Base-by-base conservation (phyloP, 2,888 invertebrate species). In the Celastrina argiolus region DNA sequence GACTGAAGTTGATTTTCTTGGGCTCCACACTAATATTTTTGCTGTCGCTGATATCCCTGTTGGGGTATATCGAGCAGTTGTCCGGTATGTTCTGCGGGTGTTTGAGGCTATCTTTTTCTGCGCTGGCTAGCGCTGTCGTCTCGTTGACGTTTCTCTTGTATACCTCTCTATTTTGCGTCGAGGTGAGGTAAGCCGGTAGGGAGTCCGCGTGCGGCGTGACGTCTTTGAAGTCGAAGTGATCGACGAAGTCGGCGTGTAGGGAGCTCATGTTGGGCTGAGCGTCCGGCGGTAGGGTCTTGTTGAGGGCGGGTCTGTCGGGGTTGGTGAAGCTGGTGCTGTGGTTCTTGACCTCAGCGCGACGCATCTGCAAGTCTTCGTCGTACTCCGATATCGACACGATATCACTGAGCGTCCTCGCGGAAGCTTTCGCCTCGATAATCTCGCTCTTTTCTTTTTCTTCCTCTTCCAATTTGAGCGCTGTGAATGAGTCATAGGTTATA, bases 351-450 rank as follows among this genome's bases (percentile, higher is more conserved):
- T 92, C 93, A 0, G 92, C 91, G 67, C 85, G 81, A 6, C 93
- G 85, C 80, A 92, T 92, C 67, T 93, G 89, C 65, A 88, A 75
- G 75, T 94, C 94, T 64, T 95, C 95, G 69, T 95, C 95, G 69
- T 93, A 94, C 72, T 95, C 95, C 0, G 95, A 93, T 78, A 95
- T 94, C 0, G 95, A 95, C 0, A 95, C 90, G 68, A 95, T 94
- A 73, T 95, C 95, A 77, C 94, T 94, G 5, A 95, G 85, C 0
- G 95, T 95, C 51, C 95, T 91, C 0, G 94, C 95, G 63, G 94
- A 94, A 66, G 91, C 91, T 80, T 94, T 94, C 26, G 92, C 93
- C 7, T 88, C 89, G 12, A 80, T 74, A 1, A 75, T 71, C 42
- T 91, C 92, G 69, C 89, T 89, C 63, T 83, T 87, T 7, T 87